Base-by-base conservation (phyloP, 1,140 invertebrate genomes). In the Pogonomyrmex barbatus region DNA sequence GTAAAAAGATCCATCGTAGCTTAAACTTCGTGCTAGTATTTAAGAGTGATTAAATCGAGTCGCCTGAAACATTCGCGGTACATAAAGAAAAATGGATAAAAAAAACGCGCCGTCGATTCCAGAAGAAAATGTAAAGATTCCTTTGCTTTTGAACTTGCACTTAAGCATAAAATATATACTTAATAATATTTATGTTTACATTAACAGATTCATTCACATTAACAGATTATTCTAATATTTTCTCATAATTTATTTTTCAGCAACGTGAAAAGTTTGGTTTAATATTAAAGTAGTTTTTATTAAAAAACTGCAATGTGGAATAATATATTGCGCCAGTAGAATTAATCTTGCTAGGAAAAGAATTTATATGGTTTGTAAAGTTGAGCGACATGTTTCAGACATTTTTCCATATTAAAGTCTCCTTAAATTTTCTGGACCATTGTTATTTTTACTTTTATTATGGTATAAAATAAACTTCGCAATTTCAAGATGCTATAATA, bases 21-120 rank as follows among this genome's bases (percentile, higher is more conserved):
- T 47, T 71, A 82, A 30, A 60, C 30, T 71, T 39, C 30, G 56
- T 4, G 33, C 10, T 58, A 83, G n/a, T 83, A 75, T 4, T 73
- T 70, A 58, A 70, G 39, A 36, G 45, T n/a, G 68, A 83, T 83
- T 83, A 73, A 83, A 83, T 83, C 36, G 50, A 81, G 36, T 68
- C 39, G 54, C n/a, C 8, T 58, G n/a, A 62, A 58, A 36, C 17
- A 60, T 56, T 82, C 17, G 17, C 24, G 36, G 1, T 47, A 58
- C 10, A 45, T 9, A 33, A 1, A 42, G 4, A 54, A 4, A 24
- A 24, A 65, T 50, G n/a, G 2, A 3, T 0, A 0, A 12, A 47
- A 8, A 2, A 50, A 14, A 83, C 17, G 45, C 54, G 17, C 39
- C 30, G 12, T 75, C 45, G 4, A 82, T 82, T 82, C 52, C 17